phyloP scores from a whole-genome alignment of 1,140 invertebrate species.

The Cydia fagiglandana region DNA sequence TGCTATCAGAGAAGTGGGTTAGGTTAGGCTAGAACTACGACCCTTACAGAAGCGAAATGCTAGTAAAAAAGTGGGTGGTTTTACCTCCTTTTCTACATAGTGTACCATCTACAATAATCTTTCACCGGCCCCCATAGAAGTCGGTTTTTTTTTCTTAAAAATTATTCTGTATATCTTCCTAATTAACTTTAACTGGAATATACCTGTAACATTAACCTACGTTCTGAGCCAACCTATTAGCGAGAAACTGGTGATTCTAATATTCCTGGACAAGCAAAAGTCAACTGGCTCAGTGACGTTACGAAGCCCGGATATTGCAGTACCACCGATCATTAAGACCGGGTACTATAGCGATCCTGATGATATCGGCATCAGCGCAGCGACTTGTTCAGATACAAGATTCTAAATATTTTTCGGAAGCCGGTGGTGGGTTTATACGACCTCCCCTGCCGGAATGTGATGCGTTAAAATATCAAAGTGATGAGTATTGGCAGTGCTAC shows the following conservation, averaged over 20 bases:
- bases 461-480: background rate
- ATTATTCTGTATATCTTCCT: background rate
- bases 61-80: too few relatives aligned
- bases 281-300: background rate
- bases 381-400: background rate
- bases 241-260: background rate
- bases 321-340: background rate
- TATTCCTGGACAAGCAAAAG: background rate
- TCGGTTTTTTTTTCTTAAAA: too few relatives aligned
- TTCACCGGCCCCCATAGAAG: too few relatives aligned
- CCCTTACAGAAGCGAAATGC: too few relatives aligned
- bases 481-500: conserved; percentile 1
- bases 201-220: background rate
- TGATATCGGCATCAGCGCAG: background rate
- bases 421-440: background rate
- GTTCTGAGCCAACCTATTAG: background rate
- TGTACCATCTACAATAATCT: too few relatives aligned
- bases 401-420: background rate
- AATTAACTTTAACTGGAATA: conserved; percentile 22
- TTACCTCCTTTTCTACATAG: too few relatives aligned
- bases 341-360: background rate
- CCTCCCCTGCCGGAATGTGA: background rate
- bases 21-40: too few relatives aligned
- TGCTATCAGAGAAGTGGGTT: too few relatives aligned
- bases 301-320: background rate